Conservation (phyloP, 2,888 invertebrate species). For the Tenthredo mesomela region DNA sequence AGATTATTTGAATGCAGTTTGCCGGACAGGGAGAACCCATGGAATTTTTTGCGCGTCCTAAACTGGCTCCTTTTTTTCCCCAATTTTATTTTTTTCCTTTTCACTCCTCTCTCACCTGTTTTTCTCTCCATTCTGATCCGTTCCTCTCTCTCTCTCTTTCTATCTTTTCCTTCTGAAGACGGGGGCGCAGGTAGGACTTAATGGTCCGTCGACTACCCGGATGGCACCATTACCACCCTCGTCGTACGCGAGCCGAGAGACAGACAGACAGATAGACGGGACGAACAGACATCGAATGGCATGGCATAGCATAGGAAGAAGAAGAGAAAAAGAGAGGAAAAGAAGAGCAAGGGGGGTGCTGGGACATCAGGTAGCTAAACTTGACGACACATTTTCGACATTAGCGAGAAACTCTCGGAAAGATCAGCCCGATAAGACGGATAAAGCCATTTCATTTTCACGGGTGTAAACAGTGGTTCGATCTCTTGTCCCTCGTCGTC, state of each 20-base stretch:
- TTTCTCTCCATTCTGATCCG: conserved; percentile 51
- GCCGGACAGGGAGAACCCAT: conserved; percentile 4
- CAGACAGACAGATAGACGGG: neutral
- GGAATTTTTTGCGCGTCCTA: conserved; percentile 33
- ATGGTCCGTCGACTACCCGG: conserved; percentile 62
- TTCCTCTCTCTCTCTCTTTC: conserved; percentile 52
- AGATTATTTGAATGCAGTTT: conserved; percentile 38
- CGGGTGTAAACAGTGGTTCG: conserved; percentile 54
- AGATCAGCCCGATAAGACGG: conserved; percentile 58
- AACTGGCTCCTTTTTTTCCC: neutral
- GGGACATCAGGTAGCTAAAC: conserved; percentile 60
- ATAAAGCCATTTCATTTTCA: conserved; percentile 61
- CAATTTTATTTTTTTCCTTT: neutral
- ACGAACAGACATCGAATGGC: conserved; percentile 32
- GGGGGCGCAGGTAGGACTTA: conserved; percentile 57
- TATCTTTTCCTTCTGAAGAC: conserved; percentile 45
- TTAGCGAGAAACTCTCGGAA: conserved; percentile 56
- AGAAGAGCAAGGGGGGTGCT: neutral
- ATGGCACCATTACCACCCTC: conserved; percentile 62
- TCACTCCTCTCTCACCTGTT: conserved; percentile 48
- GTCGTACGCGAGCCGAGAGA: conserved; percentile 18
- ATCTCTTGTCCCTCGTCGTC: conserved; percentile 28
- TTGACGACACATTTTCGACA: conserved; percentile 63
- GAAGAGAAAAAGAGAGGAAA: neutral
- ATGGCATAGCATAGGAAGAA: neutral